phyloP scores from a whole-genome alignment of 2,888 invertebrate species.

The Caenorhabditis virilis region DNA sequence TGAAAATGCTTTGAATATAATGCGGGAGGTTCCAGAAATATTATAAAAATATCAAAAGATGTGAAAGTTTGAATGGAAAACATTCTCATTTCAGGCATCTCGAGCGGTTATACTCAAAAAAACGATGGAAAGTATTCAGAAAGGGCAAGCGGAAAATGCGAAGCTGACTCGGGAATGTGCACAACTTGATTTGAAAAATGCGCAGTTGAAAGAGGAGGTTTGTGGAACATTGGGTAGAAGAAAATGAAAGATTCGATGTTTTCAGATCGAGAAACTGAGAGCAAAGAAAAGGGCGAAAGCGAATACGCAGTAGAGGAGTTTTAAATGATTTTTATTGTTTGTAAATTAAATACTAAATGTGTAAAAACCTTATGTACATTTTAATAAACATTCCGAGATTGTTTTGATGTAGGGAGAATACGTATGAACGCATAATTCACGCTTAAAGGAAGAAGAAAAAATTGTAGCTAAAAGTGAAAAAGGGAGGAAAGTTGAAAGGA shows the following conservation, averaged over 20 bases:
- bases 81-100: conserved; percentile 48
- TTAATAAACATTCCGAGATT: too few species aligned
- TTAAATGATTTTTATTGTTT: too few species aligned
- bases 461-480: too few species aligned
- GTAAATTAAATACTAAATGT: too few species aligned
- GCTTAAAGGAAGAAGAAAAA: too few species aligned
- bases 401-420: too few species aligned
- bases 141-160: conserved; percentile 39
- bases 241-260: not conserved
- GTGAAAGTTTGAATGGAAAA: not conserved
- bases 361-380: too few species aligned
- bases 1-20: not conserved
- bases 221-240: not conserved
- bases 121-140: conserved; percentile 62
- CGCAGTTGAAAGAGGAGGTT: conserved; percentile 36
- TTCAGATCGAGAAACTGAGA: conserved; percentile 33
- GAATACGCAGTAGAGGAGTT: too few species aligned
- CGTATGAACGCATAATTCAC: too few species aligned
- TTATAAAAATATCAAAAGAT: not conserved
- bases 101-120: conserved; percentile 61
- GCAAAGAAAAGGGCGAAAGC: conserved; percentile 2
- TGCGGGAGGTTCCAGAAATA: not conserved
- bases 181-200: conserved; percentile 41
- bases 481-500: too few species aligned
- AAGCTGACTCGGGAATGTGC: conserved; percentile 17